phyloP scores from a whole-genome alignment of 2,888 invertebrate species.

The Aspidiotus rigidus region DNA sequence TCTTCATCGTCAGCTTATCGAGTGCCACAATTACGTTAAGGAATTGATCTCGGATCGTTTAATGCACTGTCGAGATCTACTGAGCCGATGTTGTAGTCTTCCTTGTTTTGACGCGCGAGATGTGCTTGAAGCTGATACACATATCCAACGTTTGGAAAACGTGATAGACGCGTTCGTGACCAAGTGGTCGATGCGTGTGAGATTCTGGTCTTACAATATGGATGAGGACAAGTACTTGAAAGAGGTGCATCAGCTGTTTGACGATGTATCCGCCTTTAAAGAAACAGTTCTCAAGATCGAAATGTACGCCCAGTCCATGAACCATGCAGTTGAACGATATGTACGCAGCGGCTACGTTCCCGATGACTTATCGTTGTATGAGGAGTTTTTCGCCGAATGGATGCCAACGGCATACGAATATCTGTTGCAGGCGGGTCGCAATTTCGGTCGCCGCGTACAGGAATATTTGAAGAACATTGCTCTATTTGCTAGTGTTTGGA shows the following conservation, averaged over 20 bases:
- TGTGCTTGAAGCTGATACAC: neutral
- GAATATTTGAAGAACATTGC: neutral
- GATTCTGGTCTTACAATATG: constrained; percentile 6
- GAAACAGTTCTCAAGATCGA: neutral
- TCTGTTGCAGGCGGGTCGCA: neutral
- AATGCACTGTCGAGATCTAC: neutral
- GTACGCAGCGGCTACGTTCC: neutral
- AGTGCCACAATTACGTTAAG: constrained; percentile 3
- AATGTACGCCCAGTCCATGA: neutral
- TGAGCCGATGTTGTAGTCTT: neutral
- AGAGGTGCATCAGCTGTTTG: neutral
- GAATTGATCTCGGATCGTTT: constrained; percentile 6
- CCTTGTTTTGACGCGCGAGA: constrained; percentile 1
- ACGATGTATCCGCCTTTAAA: neutral
- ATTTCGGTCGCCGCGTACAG: neutral
- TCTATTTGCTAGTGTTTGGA: neutral
- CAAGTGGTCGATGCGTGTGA: constrained; percentile 5
- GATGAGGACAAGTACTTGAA: neutral
- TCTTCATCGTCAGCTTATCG: neutral
- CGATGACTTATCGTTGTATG: neutral
- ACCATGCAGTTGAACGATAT: neutral
- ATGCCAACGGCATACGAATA: neutral
- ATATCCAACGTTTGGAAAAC: neutral
- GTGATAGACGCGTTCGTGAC: constrained; percentile 9
- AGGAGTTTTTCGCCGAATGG: neutral